Conservation (phyloP, 2,797 vertebrate genomes). For the Tauraco hartlaubi region DNA sequence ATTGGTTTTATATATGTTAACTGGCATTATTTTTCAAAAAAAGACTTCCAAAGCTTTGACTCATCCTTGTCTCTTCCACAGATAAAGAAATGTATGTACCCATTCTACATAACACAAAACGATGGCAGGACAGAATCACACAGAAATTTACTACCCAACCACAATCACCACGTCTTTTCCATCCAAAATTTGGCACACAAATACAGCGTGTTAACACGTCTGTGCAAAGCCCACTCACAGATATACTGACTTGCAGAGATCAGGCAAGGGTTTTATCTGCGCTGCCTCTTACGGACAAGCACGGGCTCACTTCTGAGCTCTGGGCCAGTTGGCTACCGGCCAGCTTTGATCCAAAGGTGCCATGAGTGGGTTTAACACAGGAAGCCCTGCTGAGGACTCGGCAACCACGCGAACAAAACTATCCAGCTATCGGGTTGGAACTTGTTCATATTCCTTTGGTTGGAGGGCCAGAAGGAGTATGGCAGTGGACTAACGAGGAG, state of each 20-base stretch:
- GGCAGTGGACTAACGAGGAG: neutral
- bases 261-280: neutral
- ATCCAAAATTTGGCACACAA: neutral
- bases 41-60: neutral
- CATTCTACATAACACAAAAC: neutral
- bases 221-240: neutral
- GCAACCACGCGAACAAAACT: fast-evolving
- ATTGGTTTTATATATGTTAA: neutral
- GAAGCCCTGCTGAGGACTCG: neutral
- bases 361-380: neutral
- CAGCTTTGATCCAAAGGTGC: neutral
- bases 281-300: neutral
- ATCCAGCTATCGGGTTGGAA: neutral
- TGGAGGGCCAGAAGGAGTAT: neutral
- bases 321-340: neutral
- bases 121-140: neutral
- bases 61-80: neutral
- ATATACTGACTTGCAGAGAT: neutral
- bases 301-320: neutral
- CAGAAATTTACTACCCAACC: neutral
- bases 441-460: neutral
- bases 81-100: neutral
- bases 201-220: neutral
- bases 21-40: neutral
- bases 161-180: neutral